Evolutionary conservation across 2,797 vertebrate genomes (phyloP).

Genomic region (Gila robusta): DNA sequence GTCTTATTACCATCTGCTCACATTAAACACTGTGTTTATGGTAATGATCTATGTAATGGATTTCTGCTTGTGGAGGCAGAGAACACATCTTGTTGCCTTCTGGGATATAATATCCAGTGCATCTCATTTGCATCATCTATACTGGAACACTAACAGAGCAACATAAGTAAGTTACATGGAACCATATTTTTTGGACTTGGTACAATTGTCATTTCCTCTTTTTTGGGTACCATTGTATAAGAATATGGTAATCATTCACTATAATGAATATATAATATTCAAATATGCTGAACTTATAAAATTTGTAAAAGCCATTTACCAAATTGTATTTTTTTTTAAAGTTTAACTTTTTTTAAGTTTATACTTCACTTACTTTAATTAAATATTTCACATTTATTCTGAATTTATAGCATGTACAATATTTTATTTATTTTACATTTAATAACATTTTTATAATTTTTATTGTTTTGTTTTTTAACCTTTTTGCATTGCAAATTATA

Average conservation of each 20-base stretch:
- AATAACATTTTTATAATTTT: background rate
- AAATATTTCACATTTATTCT: no score
- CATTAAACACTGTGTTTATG: constrained; percentile 22
- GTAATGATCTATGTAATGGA: constrained; percentile 43
- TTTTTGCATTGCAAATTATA: background rate
- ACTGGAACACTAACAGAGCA: background rate
- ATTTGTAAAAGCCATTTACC: background rate
- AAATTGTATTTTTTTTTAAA: background rate
- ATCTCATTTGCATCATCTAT: background rate
- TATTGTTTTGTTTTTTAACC: background rate
- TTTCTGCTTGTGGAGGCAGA: constrained; percentile 11
- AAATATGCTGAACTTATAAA: background rate
- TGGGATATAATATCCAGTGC: background rate
- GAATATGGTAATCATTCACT: background rate
- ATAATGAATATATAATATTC: background rate
- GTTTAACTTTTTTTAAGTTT: background rate
- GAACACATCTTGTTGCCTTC: constrained; percentile 1
- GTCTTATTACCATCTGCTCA: constrained; percentile 27
- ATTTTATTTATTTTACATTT: background rate
- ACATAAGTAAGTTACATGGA: background rate
- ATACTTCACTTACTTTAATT: background rate
- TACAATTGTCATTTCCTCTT: background rate
- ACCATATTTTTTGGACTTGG: background rate
- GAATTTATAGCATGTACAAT: background rate
- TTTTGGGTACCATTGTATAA: background rate